Evolutionary conservation across 2,888 invertebrate genomes (phyloP), one percentile per base, ranked within the genome.

Genomic region (Drosophila neutralis): DNA sequence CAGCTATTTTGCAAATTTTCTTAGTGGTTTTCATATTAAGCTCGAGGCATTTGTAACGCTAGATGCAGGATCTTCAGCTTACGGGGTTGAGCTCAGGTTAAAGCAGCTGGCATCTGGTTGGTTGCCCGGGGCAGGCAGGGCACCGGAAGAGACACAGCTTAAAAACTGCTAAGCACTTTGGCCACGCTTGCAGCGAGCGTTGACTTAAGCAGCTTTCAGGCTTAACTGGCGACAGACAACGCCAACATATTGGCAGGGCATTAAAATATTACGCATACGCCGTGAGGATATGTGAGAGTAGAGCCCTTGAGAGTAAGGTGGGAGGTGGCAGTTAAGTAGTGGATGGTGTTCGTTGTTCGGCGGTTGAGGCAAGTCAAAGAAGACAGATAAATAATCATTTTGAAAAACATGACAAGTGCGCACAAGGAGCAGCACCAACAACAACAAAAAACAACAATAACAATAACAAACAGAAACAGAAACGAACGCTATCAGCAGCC

Each of bases 21-120:
- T 88, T 89, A 90, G 87, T 83, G 87, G 80, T 90, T 87, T 87
- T 75, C 73, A 83, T 85, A 83, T 83, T 81, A 85, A 90, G 79
- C 86, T 75, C 67, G 52, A 76, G 69, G 79, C 67, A 73, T 77
- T 72, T 82, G 82, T 82, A 78, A 82, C 59, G 76, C 69, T 80
- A 82, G 85, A 78, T 64, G 70, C 75, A 69, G 76, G 80, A 81
- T 81, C 82, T 82, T 73, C 73, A 61, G 69, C 81, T 68, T 69
- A 52, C 35, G 33, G 73, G 65, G 78, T 57, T 71, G 59, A 31
- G 79, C 69, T 69, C 80, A 69, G 78, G 80, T 71, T 69, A 57
- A 33, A 59, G 35, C 67, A 27, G 66, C 21, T 10, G 45, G n/a
- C 35, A 40, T n/a, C 38, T 7, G 36, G 36, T 51, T 24, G 45